phyloP scores from a whole-genome alignment of 2,797 vertebrate species.

The Cottoperca gobio region DNA sequence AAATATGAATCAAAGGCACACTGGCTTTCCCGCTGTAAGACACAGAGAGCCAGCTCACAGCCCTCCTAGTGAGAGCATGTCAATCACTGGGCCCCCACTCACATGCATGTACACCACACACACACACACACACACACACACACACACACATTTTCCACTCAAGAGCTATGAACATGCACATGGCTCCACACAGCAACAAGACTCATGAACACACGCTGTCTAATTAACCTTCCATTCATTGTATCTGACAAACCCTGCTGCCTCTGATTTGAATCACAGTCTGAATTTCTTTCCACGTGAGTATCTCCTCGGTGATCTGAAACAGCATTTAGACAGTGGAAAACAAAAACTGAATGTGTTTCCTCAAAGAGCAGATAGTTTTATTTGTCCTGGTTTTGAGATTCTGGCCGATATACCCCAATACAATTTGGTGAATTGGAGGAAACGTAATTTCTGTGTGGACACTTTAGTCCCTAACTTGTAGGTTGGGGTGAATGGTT shows the following conservation, averaged over 20 bases:
- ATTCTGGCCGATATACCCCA: background rate
- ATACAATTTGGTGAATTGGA: background rate
- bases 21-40: constrained; percentile 38
- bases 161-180: background rate
- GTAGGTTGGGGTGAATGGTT: no score
- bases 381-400: background rate
- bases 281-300: constrained; percentile 21
- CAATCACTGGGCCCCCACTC: constrained; percentile 2
- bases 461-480: no score
- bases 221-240: constrained; percentile 46
- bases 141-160: background rate
- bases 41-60: constrained; percentile 36
- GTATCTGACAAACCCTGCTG: constrained; percentile 19
- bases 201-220: constrained; percentile 21
- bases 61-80: constrained; percentile 30
- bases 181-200: constrained; percentile 1
- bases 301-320: constrained; percentile 7
- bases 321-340: background rate
- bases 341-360: constrained; percentile 2
- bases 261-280: constrained; percentile 32
- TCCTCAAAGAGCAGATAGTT: background rate
- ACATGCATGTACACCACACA: constrained; percentile 1
- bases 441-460: background rate
- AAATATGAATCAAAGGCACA: constrained; percentile 74
- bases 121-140: background rate